A percentile compares a stretch with the other conserved stretches of the same genome.
Conservation (phyloP, 2,113 vertebrate species). For the Ramphastos sulfuratus region DNA sequence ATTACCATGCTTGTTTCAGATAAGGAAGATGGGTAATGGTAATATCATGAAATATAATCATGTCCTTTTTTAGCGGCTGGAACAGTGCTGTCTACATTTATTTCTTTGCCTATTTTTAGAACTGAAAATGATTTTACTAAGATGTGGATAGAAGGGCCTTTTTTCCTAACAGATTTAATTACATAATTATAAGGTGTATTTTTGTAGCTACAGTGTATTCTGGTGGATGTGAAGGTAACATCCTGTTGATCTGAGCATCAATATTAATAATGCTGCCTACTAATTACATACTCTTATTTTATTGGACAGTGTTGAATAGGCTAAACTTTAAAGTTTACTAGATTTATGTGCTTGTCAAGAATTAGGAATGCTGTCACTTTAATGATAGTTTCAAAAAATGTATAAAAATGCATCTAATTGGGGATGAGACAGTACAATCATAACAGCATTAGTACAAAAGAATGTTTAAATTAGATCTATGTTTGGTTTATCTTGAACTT, state of each 20-base stretch:
- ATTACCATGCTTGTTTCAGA: not conserved
- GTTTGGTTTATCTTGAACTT: not conserved
- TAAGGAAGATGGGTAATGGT: not conserved
- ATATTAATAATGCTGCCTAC: not conserved
- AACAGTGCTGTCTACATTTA: not conserved
- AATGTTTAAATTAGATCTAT: not conserved
- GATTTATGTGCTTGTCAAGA: not conserved
- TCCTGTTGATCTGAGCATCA: not conserved
- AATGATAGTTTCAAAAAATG: not conserved
- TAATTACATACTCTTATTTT: not conserved
- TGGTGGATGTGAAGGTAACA: not conserved
- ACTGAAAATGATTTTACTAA: not conserved
- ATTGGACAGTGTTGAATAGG: not conserved
- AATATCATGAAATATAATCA: not conserved
- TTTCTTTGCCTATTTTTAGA: not conserved
- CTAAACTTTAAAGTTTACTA: not conserved
- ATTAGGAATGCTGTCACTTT: not conserved
- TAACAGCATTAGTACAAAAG: not conserved
- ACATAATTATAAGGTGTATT: not conserved
- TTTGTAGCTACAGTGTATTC: not conserved
- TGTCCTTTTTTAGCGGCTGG: not conserved
- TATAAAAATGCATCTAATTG: not conserved
- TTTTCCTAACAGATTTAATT: not conserved
- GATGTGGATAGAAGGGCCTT: not conserved
- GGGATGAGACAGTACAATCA: not conserved